phyloP scores from a whole-genome alignment of 1,140 invertebrate genomes.

The Tribolium castaneum region DNA sequence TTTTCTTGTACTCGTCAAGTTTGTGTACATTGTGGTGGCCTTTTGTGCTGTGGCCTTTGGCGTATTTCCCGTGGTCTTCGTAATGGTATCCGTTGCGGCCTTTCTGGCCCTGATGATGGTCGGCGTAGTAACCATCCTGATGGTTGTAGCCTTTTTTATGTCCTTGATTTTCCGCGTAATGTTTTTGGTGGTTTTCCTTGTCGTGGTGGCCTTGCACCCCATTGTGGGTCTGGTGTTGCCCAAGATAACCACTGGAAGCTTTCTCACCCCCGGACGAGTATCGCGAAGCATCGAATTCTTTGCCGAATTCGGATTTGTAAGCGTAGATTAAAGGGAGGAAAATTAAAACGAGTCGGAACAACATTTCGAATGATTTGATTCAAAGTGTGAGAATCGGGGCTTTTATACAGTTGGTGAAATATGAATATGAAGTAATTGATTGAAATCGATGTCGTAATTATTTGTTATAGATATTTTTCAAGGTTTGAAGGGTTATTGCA shows the following conservation, averaged over 20 bases:
- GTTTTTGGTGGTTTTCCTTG: conserved; percentile 70
- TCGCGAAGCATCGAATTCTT: not conserved
- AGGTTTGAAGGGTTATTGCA: conserved; percentile 23
- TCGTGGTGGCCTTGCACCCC: conserved; percentile 73
- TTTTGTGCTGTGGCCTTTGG: conserved; percentile 71
- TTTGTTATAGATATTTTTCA: conserved; percentile 21
- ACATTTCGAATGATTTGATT: not conserved
- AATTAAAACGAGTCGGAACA: not conserved
- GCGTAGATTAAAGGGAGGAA: not conserved
- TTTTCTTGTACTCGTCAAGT: conserved; percentile 75
- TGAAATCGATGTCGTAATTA: conserved; percentile 14
- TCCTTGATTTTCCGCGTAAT: conserved; percentile 71
- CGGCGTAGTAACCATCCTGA: conserved; percentile 72
- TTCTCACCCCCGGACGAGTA: conserved; percentile 45
- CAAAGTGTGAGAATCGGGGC: not conserved
- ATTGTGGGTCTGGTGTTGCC: conserved; percentile 70
- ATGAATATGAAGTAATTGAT: conserved; percentile 1
- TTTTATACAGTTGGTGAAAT: not conserved
- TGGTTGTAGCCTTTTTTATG: conserved; percentile 73
- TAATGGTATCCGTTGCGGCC: conserved; percentile 70
- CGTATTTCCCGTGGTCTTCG: conserved; percentile 69
- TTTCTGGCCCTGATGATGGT: conserved; percentile 71
- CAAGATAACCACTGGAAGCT: conserved; percentile 60
- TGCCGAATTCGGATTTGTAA: not conserved
- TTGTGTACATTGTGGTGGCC: conserved; percentile 74